Percentiles rank a stretch among this genome's conserved stretches.
phyloP scores from a whole-genome alignment of 2,797 vertebrate species.

The Spinibarbus caldwelli region DNA sequence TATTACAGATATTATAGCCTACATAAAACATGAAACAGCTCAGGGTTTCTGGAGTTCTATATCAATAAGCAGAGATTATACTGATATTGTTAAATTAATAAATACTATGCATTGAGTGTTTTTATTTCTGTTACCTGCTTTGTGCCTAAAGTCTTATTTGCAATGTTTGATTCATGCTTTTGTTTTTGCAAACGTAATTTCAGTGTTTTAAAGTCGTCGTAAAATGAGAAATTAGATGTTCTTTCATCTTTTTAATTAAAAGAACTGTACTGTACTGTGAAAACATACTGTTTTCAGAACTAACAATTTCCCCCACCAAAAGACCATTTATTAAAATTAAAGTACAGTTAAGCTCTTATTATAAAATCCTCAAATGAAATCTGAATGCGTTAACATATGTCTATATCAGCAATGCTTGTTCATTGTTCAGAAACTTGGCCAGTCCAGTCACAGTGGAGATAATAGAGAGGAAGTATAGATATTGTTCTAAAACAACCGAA shows the following conservation, averaged over 20 bases:
- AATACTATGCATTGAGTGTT: background rate
- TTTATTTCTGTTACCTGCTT: background rate
- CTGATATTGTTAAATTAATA: conserved; percentile 1
- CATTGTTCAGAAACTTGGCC: background rate
- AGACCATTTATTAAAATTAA: background rate
- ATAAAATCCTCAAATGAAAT: background rate
- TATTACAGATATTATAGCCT: background rate
- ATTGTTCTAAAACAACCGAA: background rate
- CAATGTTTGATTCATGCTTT: background rate
- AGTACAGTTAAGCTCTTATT: background rate
- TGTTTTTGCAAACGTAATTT: background rate
- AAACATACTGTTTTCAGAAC: background rate
- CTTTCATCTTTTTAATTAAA: background rate
- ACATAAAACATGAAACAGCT: background rate
- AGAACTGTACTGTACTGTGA: background rate
- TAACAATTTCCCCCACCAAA: background rate
- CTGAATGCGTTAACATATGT: background rate
- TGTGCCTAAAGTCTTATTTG: background rate
- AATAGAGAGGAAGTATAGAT: background rate
- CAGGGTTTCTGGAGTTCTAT: background rate
- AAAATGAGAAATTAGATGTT: background rate
- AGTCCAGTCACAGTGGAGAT: background rate
- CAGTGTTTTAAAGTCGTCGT: background rate
- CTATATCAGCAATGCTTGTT: background rate
- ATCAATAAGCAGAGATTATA: background rate